Evolutionary conservation across 2,888 invertebrate genomes (phyloP), one percentile per base, ranked within the genome.

Genomic region (Microctonus aethiopoides): DNA sequence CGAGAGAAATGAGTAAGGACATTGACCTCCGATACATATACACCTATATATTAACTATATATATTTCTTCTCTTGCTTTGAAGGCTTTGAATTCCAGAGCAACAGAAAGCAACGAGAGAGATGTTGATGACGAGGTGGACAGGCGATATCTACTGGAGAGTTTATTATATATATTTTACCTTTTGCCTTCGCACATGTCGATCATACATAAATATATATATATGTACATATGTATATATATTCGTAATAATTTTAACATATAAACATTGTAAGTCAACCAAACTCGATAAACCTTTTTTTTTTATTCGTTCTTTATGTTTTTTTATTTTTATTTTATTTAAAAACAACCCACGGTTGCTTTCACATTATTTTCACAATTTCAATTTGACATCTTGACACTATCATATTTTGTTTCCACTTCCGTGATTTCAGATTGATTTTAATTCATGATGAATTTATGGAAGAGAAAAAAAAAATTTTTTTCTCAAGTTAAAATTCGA

Each of bases 1-100:
- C 9, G 7, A 46, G 16, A 46, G 20, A 36, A 52, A 70, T 57
- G 68, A 61, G 46, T 16, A 68, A 72, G 63, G 56, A 73, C 70
- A 52, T 57, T 63, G 70, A 68, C 66, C 70, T 68, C 46, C 22
- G 67, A 73, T 71, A 57, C n/a, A n/a, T 26, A 32, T 26, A 36
- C 20, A 57, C 29, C 29, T 57, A 57, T 32, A 57, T 29, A 32
- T 26, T 32, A 26, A 29, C 11, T 34, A 59, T 34, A 59, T 32
- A 34, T 36, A 34, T 13, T 16, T 4, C 13, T 13, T 16, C 70
- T 72, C 69, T 64, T 68, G 62, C 73, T 71, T 70, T 70, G 68
- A 67, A 74, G 71, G 72, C 70, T 72, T 72, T 51, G 68, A 72
- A 75, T 75, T 75, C 73, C 75, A 70, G 68, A 61, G 64, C 68